Conservation (phyloP, 2,113 vertebrate genomes). For the Amblyornis subalaris region DNA sequence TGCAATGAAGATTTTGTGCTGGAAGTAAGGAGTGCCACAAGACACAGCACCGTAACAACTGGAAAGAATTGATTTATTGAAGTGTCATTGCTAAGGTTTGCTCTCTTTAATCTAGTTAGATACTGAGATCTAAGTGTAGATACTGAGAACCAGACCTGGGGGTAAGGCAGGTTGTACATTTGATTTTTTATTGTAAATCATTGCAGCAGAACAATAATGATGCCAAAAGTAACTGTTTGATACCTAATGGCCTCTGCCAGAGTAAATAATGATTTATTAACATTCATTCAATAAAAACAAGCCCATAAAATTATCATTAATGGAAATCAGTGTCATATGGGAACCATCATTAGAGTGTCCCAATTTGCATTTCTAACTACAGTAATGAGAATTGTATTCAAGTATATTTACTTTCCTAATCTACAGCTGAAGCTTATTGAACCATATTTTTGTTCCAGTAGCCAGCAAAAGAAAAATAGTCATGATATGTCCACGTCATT, state of each 20-base stretch:
- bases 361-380: background rate
- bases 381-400: background rate
- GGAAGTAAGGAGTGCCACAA: background rate
- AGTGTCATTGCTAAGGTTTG: background rate
- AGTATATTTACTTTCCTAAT: background rate
- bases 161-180: background rate
- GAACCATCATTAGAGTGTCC: background rate
- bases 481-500: background rate
- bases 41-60: rapidly evolving
- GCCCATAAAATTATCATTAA: background rate
- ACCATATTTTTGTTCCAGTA: background rate
- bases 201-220: background rate
- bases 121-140: no score
- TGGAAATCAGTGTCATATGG: background rate
- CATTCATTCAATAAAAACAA: background rate
- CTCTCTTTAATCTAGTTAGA: background rate
- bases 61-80: background rate
- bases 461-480: background rate
- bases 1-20: background rate
- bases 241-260: background rate
- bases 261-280: background rate
- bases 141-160: background rate
- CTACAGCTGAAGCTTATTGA: background rate
- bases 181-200: background rate
- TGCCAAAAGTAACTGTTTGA: background rate